phyloP scores from a whole-genome alignment of 2,113 vertebrate species.

The Pseudorhombus dupliciocellatus region DNA sequence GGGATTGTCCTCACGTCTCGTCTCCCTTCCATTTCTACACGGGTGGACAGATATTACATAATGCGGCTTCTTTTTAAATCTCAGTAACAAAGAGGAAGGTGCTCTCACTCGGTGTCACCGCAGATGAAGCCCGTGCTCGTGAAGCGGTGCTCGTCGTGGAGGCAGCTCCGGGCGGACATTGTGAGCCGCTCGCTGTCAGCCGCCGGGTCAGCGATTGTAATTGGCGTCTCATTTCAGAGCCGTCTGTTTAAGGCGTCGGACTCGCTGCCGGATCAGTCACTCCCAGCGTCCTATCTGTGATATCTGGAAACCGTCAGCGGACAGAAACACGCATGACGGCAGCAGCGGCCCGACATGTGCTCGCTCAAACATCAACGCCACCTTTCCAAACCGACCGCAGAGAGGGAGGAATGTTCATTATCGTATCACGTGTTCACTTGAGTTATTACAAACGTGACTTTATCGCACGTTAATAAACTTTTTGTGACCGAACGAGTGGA shows the following conservation, averaged over 20 bases:
- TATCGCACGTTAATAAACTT: too few species aligned
- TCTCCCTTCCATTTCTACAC: background rate
- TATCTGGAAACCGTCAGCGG: too few species aligned
- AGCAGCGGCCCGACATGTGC: too few species aligned
- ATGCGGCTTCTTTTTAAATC: background rate
- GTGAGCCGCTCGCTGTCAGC: conserved; percentile 15
- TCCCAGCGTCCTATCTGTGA: too few species aligned
- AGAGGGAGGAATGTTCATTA: too few species aligned
- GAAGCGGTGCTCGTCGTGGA: conserved; percentile 34
- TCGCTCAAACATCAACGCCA: too few species aligned
- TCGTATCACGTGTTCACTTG: too few species aligned
- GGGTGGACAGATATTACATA: too few species aligned
- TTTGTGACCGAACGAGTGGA: too few species aligned
- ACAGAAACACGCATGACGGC: too few species aligned
- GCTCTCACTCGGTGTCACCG: background rate
- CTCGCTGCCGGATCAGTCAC: conserved; percentile 37
- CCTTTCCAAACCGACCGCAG: too few species aligned
- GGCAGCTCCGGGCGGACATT: conserved; percentile 17
- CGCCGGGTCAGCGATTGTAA: conserved; percentile 48
- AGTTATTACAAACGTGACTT: too few species aligned
- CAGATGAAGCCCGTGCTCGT: background rate
- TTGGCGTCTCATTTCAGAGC: conserved; percentile 39
- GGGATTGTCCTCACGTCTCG: background rate
- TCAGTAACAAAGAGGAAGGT: background rate
- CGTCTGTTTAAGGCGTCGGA: conserved; percentile 47